Base-by-base conservation (phyloP, 2,113 vertebrate species). In the Tetraodon nigroviridis region DNA sequence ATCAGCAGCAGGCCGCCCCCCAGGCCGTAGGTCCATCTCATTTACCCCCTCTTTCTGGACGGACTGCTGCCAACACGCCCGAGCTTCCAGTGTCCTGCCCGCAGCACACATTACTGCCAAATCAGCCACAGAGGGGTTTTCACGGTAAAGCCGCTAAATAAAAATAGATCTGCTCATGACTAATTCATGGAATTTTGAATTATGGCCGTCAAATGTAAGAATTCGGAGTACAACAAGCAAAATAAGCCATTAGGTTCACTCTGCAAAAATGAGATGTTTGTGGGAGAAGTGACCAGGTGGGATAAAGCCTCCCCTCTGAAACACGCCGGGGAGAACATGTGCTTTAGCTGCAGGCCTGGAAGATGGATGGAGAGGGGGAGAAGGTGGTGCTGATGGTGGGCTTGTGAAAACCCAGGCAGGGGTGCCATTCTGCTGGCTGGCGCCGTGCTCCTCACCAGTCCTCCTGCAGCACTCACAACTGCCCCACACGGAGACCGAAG, bases 401-500 rank as follows among this genome's bases (percentile, higher is more conserved):
- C 59, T 44, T 51, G 74, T 66, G 68, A 49, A 76, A 72, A 67
- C 77, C 75, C 69, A 84, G 74, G 80, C 78, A 63, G 81, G 79
- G 83, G 78, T 58, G 67, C 57, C 44, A 18, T 71, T 83, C 72
- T 76, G 64, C 73, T 76, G 80, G 76, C 74, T 64, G 20, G 71
- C 64, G 70, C 42, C 42, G 55, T 57, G 59, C 68, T 71, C 79
- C 71, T 81, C 68, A 78, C 65, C 51, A 71, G 70, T 74, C 80
- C 77, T 81, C 70, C 65, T 83, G 55, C 64, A 52, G 65, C 64
- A 58, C 76, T 74, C 70, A 76, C 63, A 71, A 67, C 68, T 71
- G 71, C 82, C 66, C 55, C 75, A 58, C 76, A 78, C 75, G 18
- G 78, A 83, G 81, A 81, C 78, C 73, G 89, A 83, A 89, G 86